phyloP scores from a whole-genome alignment of 2,797 vertebrate genomes.

The Neomorphus geoffroyi region DNA sequence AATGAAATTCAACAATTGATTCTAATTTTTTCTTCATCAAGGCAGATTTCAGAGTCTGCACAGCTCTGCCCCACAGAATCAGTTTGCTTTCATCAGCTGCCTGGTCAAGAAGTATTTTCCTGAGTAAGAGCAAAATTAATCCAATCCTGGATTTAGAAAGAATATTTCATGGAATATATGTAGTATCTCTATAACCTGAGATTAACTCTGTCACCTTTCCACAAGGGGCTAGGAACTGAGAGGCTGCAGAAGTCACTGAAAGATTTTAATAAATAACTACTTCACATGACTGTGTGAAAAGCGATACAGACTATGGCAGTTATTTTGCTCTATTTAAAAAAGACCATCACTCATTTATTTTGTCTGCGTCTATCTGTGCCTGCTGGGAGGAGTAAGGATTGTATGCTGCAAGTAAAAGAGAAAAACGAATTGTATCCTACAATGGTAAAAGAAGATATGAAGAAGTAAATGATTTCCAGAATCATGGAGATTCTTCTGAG shows the following conservation, averaged over 20 bases:
- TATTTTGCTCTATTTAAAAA: neutral
- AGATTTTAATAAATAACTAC: neutral
- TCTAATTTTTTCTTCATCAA: fast-evolving
- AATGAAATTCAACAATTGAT: neutral
- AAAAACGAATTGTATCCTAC: neutral
- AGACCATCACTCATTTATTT: neutral
- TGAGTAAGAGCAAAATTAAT: neutral
- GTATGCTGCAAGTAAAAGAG: neutral
- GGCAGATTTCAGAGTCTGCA: neutral
- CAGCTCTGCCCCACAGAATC: neutral
- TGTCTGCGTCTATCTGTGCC: neutral
- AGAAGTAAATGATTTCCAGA: neutral
- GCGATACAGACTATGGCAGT: neutral
- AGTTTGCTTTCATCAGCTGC: neutral
- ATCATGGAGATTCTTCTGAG: neutral
- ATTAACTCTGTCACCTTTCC: neutral
- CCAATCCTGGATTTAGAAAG: neutral
- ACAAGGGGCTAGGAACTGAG: neutral
- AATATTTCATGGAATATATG: neutral
- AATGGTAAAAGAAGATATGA: neutral
- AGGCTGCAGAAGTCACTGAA: neutral
- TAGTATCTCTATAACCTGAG: neutral
- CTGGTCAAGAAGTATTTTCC: neutral
- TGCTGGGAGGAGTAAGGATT: neutral
- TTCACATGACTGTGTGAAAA: neutral